Base-by-base conservation (phyloP, 2,113 vertebrate species). In the Zeus faber region DNA sequence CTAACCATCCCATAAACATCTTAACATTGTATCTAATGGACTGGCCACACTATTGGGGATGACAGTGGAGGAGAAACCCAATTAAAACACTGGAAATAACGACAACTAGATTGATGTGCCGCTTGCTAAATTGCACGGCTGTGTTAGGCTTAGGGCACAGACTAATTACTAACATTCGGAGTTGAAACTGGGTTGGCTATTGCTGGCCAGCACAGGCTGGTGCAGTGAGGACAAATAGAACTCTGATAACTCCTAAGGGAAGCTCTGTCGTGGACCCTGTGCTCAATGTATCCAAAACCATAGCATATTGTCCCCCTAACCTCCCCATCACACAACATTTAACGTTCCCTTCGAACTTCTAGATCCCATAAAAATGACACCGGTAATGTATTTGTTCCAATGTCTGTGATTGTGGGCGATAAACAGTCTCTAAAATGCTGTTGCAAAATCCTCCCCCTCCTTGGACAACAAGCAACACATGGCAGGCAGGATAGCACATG, bases 401-500 rank as follows among this genome's bases (percentile, higher is more conserved):
- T n/a, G n/a, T n/a, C n/a, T n/a, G 44, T 6, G 2, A 16, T n/a
- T 6, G 13, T 54, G 79, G 66, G 72, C 33, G 51, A 54, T 31
- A 72, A 80, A 62, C 70, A 69, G 74, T 62, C n/a, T n/a, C n/a
- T 72, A 68, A 2, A 22, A 10, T 6, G 49, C 22, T 47, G 44
- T 47, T 47, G 43, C 43, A 4, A 47, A n/a, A 47, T 47, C 7
- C 3, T 18, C 37, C 39, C 60, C 75, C 63, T 26, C 65, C 70
- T 62, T 44, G 43, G 48, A 72, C 65, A 67, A 67, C 76, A 62
- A 63, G 58, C 39, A 24, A 57, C 31, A 66, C 11, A 18, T 58
- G 58, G 58, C 61, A 14, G 5, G 60, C 65, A 75, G 43, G 72
- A 70, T 18, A 56, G 65, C 62, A 72, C 67, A 56, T 41, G 73